A percentile compares a stretch with the other conserved stretches of the same genome.
Conservation (phyloP, 1,140 invertebrate genomes). For the Drosophila lacertosa region DNA sequence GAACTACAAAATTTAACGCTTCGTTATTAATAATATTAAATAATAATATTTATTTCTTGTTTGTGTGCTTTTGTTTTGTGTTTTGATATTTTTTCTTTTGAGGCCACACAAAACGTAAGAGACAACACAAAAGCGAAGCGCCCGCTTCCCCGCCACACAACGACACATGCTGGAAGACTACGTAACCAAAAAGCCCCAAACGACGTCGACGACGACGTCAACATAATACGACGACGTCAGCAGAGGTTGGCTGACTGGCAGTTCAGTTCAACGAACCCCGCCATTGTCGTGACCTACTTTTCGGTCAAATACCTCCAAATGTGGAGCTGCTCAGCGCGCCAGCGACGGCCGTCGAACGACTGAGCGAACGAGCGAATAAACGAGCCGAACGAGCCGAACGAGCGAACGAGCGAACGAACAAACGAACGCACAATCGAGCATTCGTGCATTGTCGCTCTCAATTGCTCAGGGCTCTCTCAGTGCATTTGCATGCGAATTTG, state of each 20-base stretch:
- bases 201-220: conserved; percentile 47
- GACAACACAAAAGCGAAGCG: conserved; percentile 26
- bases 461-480: conserved; percentile 49
- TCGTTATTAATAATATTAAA: conserved; percentile 70
- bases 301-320: conserved; percentile 84
- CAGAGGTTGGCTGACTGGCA: conserved; percentile 64
- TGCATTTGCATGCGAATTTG: conserved; percentile 79
- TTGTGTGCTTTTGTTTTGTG: conserved; percentile 20
- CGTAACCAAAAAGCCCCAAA: conserved; percentile 73
- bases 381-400: conserved; percentile 1
- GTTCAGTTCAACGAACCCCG: conserved; percentile 84
- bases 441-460: conserved; percentile 43
- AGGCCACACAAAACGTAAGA: conserved; percentile 61
- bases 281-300: conserved; percentile 84
- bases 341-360: conserved; percentile 19
- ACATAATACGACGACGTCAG: conserved; percentile 56
- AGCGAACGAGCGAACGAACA: conserved; percentile 11
- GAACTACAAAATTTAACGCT: conserved; percentile 35
- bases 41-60: conserved; percentile 60
- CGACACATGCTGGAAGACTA: conserved; percentile 61
- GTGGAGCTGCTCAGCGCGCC: conserved; percentile 69
- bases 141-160: conserved; percentile 14
- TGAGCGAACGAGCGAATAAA: conserved; percentile 14
- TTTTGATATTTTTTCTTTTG: conserved; percentile 46
- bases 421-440: conserved; percentile 8